Percentiles rank a stretch among this genome's conserved stretches.
phyloP scores from a whole-genome alignment of 2,797 vertebrate species.

The Cynodonichthys magdalenae region DNA sequence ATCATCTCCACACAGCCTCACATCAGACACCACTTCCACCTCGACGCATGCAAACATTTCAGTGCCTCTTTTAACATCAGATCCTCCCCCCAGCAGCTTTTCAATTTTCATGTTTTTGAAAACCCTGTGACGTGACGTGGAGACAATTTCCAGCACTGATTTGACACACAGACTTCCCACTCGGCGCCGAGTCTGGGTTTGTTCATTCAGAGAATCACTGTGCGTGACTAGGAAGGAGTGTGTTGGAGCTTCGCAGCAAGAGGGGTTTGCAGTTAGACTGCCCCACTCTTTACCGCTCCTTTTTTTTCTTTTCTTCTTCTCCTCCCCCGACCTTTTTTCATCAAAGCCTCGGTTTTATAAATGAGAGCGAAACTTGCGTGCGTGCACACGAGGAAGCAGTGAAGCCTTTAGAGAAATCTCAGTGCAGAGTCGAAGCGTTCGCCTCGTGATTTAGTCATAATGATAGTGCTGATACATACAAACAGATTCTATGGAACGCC shows the following conservation, averaged over 20 bases:
- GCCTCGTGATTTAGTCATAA: conserved; percentile 29
- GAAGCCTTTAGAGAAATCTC: conserved; percentile 66
- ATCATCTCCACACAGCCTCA: conserved; percentile 29
- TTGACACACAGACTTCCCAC: conserved; percentile 22
- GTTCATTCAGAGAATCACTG: conserved; percentile 76
- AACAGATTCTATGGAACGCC: conserved; percentile 2
- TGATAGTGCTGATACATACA: conserved; percentile 1
- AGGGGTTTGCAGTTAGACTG: conserved; percentile 43
- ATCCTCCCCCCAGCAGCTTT: conserved; percentile 15
- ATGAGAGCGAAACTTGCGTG: conserved; percentile 64
- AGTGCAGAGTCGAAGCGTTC: conserved; percentile 23
- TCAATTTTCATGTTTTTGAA: conserved; percentile 5
- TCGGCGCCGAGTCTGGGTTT: conserved; percentile 26
- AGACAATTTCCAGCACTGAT: conserved; percentile 7
- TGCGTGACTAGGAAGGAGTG: conserved; percentile 72
- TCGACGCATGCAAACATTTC: conserved; percentile 17
- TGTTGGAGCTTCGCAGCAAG: conserved; percentile 46
- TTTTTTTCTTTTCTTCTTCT: conserved; percentile 8
- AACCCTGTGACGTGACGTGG: not conserved
- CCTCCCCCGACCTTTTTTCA: conserved; percentile 29
- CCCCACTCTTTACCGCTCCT: conserved; percentile 66
- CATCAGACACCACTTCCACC: conserved; percentile 51
- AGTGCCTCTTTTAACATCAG: conserved; percentile 48
- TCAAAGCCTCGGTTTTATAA: conserved; percentile 52
- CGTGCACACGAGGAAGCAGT: conserved; percentile 37